Evolutionary conservation across 1,140 invertebrate genomes (phyloP), one percentile per base, ranked within the genome.

Genomic region (Drosophila busckii): DNA sequence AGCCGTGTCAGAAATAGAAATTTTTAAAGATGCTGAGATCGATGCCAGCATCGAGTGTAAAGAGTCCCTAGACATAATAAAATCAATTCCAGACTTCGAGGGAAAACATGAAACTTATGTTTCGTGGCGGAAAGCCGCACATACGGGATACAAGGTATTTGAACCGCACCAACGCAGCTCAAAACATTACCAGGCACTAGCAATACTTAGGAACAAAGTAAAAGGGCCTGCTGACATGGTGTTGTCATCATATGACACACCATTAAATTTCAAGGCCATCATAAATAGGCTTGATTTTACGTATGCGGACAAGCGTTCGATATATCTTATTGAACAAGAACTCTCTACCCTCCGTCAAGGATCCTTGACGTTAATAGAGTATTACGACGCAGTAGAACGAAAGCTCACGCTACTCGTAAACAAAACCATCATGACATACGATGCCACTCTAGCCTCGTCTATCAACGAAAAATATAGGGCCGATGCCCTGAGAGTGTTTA

Each of bases 181-280:
- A 15, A 61, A 31, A 25, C 35, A 60, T 9, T 69, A 55, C 9
- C 63, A 76, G 23, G 52, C 61, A 4, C n/a, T 59, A 12, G 56
- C 13, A 0, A 66, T 66, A 12, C 40, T 70, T 2, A 31, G 58
- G 37, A 83, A 67, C 41, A 73, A 73, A 62, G 44, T 70, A 10
- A 66, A 31, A 29, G 54, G 42, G 3, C 7, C 53, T 4, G 67
- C 54, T 3, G 32, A 71, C 10, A 46, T 19, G 5, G 45, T 56
- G 7, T 31, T 76, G n/a, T 12, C 67, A 4, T 66, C 58, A 2
- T 60, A 29, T 15, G 26, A 66, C 19, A 70, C 64, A 13, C 13
- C 28, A 1, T 8, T 64, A 1, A 71, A 71, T 46, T 68, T 68
- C 20, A 44, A 64, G 2, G 59, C 60, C 1, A 71, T 62, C 15